Evolutionary conservation across 1,140 invertebrate species (phyloP), one percentile per base, ranked within the genome.

Genomic region (Bombus superbus): DNA sequence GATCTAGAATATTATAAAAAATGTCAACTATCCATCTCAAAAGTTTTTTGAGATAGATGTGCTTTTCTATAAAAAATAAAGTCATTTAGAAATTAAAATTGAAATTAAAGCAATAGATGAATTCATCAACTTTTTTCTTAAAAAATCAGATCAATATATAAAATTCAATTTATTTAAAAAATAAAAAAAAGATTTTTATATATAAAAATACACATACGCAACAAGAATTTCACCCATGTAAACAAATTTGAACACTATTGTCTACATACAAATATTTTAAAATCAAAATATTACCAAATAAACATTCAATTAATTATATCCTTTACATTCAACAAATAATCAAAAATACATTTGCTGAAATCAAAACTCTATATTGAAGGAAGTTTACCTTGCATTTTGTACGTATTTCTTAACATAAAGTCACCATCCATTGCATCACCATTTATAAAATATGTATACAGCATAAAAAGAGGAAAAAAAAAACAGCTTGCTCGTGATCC

Each of bases 401-500:
- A 25, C 0, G 9, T 25, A 69, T 25, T 25, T n/a, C 5, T n/a
- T n/a, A 18, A 44, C 28, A n/a, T n/a, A 44, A 32, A 73, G 22
- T 15, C 72, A 73, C 22, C 72, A 44, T 53, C 18, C 40, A 25
- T 13, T 35, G 10, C 11, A 11, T n/a, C 11, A 53, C 5, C 44
- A n/a, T 44, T 44, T 4, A 32, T 38, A 47, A 44, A 22, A 44
- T 25, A 22, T 22, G 32, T 6, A 28, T 47, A 32, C 5, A 44
- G 15, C 40, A 15, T 59, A 10, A 68, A 69, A 53, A 32, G 32
- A 32, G 32, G 32, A 32, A 32, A 32, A 32, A 32, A 47, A 57
- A 35, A 9, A 18, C 32, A 69, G 74, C 64, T 68, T 57, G 18
- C 64, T 69, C 74, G 38, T 53, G 47, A 83, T 69, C 81, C 35